Evolutionary conservation across 53 echinoderm and acorn worm genomes (phyloP), one percentile per base, ranked within the genome.

Genomic region (Temnopleurus reevesii): DNA sequence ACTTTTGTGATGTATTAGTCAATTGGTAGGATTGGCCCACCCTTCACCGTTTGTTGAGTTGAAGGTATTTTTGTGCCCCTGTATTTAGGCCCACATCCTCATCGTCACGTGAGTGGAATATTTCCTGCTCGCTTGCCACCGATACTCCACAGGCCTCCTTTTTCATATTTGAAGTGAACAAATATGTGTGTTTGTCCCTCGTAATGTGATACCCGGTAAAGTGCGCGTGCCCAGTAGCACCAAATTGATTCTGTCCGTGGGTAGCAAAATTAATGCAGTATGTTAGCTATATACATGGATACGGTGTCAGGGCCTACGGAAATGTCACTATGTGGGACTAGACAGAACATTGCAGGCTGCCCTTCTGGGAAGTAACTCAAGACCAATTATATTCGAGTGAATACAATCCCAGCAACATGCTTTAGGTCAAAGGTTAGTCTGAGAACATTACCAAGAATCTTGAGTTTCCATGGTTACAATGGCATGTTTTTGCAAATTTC

Each of bases 201-300:
- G 85, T 59, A 85, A 85, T 60, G 60, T 19, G 85, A 85, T 85
- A 59, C 60, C 45, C 85, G 27, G 45, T 25, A 85, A 60, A 85
- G 85, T 85, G 85, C 85, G 85, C 46, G 60, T 85, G 60, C 59
- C 85, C 60, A 60, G 59, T 60, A 85, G 85, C 85, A 36, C 49
- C 61, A 85, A 85, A 85, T 85, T 85, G 85, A 85, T 85, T 85
- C 85, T 60, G 61, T 85, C 85, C 85, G 60, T 60, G 45, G 85
- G 41, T 43, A 44, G 85, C 59, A 85, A 85, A 59, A 85, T 85
- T 85, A 85, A 59, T 85, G 85, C 85, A 83, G 55, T 51, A 55
- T 83, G 83, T 83, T 83, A 47, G 79, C 53, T 55, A 83, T 83
- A 51, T 83, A 55, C 55, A 35, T 27, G 83, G 83, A 83, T 83